phyloP scores from a whole-genome alignment of 2,888 invertebrate genomes.

The Tanaodytes sp. region DNA sequence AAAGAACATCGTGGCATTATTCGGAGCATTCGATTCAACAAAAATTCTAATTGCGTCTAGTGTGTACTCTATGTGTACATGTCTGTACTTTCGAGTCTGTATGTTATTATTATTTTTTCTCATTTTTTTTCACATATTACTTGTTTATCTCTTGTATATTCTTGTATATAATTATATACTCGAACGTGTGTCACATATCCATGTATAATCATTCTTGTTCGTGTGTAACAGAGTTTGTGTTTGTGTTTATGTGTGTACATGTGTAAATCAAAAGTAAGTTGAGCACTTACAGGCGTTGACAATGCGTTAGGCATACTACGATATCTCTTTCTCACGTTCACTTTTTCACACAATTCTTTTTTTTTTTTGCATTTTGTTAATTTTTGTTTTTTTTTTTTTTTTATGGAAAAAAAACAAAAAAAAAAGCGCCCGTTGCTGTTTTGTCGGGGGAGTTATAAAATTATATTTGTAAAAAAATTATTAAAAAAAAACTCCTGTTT shows the following conservation, averaged over 20 bases:
- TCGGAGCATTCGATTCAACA: constrained; percentile 52
- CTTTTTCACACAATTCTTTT: constrained; percentile 19
- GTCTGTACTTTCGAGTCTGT: constrained; percentile 13
- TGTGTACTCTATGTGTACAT: constrained; percentile 23
- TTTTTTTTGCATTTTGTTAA: no score
- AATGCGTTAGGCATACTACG: constrained; percentile 49
- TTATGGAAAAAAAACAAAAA: no score
- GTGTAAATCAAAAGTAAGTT: constrained; percentile 18
- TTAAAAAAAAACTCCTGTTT: no score
- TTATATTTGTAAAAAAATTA: no score
- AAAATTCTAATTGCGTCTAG: constrained; percentile 51
- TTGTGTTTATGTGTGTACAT: constrained; percentile 6
- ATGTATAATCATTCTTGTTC: constrained; percentile 1
- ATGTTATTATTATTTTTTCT: constrained; percentile 1
- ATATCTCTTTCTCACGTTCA: constrained; percentile 45
- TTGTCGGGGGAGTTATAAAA: no score
- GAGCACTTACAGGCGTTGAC: constrained; percentile 54
- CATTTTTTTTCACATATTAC: neutral
- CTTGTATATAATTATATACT: neutral
- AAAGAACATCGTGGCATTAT: constrained; percentile 54
- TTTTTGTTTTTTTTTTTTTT: no score
- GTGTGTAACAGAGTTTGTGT: constrained; percentile 6
- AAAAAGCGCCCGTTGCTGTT: no score
- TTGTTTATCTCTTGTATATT: neutral
- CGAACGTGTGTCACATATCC: constrained; percentile 7